Conservation (phyloP, 2,888 invertebrate genomes). For the Tetramorium bicarinatum region DNA sequence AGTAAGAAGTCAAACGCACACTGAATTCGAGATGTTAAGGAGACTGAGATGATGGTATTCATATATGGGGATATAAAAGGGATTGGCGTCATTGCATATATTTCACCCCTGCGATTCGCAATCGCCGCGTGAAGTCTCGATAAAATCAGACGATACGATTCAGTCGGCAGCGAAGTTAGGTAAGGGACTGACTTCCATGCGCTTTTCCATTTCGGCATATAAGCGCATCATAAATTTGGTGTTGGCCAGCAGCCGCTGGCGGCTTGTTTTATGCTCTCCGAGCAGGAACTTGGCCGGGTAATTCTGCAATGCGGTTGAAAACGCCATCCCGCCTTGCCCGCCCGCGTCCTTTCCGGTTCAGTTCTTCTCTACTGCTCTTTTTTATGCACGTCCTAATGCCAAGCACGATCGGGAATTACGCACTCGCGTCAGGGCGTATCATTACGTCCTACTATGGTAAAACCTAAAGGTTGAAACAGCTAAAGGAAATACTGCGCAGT, state of each 20-base stretch:
- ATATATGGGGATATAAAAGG: neutral
- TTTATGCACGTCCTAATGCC: slow-evolving; percentile 45
- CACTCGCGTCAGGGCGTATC: slow-evolving; percentile 53
- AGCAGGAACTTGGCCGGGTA: slow-evolving; percentile 83
- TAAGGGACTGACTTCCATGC: slow-evolving; percentile 62
- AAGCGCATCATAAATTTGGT: slow-evolving; percentile 84
- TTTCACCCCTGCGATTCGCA: neutral
- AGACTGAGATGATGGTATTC: neutral
- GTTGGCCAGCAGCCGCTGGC: slow-evolving; percentile 74
- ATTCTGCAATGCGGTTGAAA: slow-evolving; percentile 85
- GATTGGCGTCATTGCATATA: slow-evolving; percentile 10
- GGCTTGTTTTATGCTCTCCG: slow-evolving; percentile 83
- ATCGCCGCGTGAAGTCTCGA: slow-evolving; percentile 28
- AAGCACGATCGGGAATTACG: slow-evolving; percentile 38
- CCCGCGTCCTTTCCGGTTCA: slow-evolving; percentile 33
- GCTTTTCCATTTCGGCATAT: slow-evolving; percentile 82
- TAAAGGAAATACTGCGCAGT: neutral
- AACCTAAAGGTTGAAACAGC: neutral
- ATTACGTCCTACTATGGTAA: slow-evolving; percentile 3
- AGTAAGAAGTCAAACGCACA: neutral
- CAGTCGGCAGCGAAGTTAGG: slow-evolving; percentile 9
- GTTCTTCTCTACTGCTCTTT: slow-evolving; percentile 8
- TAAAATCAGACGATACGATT: slow-evolving; percentile 27
- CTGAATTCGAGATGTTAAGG: neutral
- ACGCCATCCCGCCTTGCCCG: slow-evolving; percentile 64